Conservation (phyloP, 1,140 invertebrate species). For the Atta colombica region DNA sequence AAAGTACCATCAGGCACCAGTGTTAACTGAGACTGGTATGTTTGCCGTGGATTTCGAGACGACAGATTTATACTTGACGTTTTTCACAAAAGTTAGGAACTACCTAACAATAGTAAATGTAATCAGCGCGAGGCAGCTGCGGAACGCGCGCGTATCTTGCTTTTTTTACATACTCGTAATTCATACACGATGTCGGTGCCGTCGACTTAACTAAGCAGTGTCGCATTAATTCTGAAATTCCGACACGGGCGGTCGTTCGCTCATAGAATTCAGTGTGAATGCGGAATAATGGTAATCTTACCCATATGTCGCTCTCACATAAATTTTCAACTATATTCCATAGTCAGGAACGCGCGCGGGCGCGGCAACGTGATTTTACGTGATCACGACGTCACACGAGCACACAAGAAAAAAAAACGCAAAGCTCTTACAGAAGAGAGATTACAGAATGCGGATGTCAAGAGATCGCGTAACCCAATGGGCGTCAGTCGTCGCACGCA, state of each 20-base stretch:
- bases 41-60: slow-evolving; percentile 35
- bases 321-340: slow-evolving; percentile 49
- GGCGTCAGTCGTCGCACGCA: slow-evolving; percentile 60
- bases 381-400: neutral
- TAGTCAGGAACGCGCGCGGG: slow-evolving; percentile 2
- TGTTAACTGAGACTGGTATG: slow-evolving; percentile 33
- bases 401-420: neutral
- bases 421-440: neutral
- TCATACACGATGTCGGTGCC: slow-evolving; percentile 41
- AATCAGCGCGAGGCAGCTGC: slow-evolving; percentile 49
- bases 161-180: slow-evolving; percentile 43
- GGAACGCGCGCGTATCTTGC: neutral
- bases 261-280: slow-evolving; percentile 31
- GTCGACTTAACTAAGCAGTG: slow-evolving; percentile 62
- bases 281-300: slow-evolving; percentile 66
- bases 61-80: slow-evolving; percentile 33
- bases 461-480: slow-evolving; percentile 48
- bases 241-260: slow-evolving; percentile 46
- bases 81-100: slow-evolving; percentile 27
- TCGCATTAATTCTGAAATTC: slow-evolving; percentile 67
- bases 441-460: slow-evolving; percentile 53
- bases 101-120: slow-evolving; percentile 38
- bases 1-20: slow-evolving; percentile 48
- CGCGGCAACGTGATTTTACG: slow-evolving; percentile 33
- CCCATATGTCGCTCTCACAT: slow-evolving; percentile 56